Percentiles rank a stretch among this genome's conserved stretches.
Conservation (phyloP, 2,888 invertebrate species). For the Drosophila kambysellisi region DNA sequence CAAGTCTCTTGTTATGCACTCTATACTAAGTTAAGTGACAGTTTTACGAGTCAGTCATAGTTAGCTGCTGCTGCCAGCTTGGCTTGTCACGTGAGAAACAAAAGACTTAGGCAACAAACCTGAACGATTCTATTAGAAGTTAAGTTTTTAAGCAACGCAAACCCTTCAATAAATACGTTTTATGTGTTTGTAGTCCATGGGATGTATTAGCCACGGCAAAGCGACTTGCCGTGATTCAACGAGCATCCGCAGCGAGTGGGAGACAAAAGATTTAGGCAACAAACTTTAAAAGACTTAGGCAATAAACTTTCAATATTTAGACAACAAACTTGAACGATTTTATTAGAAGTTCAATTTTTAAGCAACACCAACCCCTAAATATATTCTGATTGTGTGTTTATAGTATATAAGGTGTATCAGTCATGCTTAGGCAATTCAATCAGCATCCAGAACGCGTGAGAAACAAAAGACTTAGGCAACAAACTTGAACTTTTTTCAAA, state of each 20-base stretch:
- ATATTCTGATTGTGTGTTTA: background rate
- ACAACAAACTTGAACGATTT: background rate
- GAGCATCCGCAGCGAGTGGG: too few species aligned
- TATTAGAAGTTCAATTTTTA: background rate
- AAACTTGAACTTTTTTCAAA: conserved; percentile 38
- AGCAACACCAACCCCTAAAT: background rate
- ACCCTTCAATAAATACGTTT: background rate
- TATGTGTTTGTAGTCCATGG: background rate
- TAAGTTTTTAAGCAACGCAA: background rate
- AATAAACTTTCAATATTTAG: conserved; percentile 41
- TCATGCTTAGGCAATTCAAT: background rate
- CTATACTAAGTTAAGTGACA: conserved; percentile 61
- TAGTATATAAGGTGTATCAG: background rate
- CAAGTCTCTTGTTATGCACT: conserved; percentile 48
- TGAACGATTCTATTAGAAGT: background rate
- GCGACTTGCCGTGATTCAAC: background rate
- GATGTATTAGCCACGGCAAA: background rate
- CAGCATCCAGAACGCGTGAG: background rate
- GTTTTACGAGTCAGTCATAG: conserved; percentile 52
- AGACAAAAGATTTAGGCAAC: conserved; percentile 1
- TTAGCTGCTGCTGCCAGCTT: conserved; percentile 4
- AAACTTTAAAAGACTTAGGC: conserved; percentile 38
- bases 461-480: conserved; percentile 60
- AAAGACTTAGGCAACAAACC: conserved; percentile 44
- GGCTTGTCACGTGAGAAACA: background rate